Conservation (phyloP, 2,797 vertebrate species). For the Gymnocypris eckloni region DNA sequence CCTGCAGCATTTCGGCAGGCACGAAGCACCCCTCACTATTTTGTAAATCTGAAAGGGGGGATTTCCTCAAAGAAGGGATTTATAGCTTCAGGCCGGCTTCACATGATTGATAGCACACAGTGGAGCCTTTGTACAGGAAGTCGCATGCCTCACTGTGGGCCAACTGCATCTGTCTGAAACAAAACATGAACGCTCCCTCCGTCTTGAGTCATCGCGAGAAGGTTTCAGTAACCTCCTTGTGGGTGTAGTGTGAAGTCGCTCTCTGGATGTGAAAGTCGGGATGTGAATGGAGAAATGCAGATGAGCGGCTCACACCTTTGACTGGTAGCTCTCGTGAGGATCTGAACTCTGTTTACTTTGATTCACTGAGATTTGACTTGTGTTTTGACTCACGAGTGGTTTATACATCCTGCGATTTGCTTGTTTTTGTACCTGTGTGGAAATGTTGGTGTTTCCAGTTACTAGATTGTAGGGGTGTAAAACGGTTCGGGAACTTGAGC, state of each 20-base stretch:
- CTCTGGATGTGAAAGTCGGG: constrained; percentile 80
- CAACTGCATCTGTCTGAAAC: constrained; percentile 79
- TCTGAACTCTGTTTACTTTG: neutral
- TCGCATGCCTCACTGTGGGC: constrained; percentile 79
- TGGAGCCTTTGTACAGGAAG: constrained; percentile 82
- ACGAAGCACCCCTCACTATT: constrained; percentile 56
- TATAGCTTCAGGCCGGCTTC: constrained; percentile 75
- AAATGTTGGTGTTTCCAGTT: constrained; percentile 29
- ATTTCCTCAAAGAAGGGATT: constrained; percentile 79
- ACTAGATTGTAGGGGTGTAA: constrained; percentile 15
- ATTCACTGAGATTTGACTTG: constrained; percentile 21
- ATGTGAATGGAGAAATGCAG: constrained; percentile 85
- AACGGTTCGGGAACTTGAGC: constrained; percentile 1
- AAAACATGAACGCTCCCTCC: constrained; percentile 69
- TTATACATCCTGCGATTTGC: neutral
- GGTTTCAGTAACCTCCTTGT: constrained; percentile 86
- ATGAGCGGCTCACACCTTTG: constrained; percentile 62
- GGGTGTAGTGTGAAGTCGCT: constrained; percentile 85
- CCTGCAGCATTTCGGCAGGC: constrained; percentile 50
- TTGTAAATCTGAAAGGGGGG: constrained; percentile 69
- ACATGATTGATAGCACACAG: constrained; percentile 82
- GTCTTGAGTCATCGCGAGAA: constrained; percentile 71
- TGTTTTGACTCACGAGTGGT: constrained; percentile 14
- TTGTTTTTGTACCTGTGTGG: constrained; percentile 35
- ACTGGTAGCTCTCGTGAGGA: constrained; percentile 14